phyloP scores from a whole-genome alignment of 2,888 invertebrate species.

The Agrochola lychnidis region DNA sequence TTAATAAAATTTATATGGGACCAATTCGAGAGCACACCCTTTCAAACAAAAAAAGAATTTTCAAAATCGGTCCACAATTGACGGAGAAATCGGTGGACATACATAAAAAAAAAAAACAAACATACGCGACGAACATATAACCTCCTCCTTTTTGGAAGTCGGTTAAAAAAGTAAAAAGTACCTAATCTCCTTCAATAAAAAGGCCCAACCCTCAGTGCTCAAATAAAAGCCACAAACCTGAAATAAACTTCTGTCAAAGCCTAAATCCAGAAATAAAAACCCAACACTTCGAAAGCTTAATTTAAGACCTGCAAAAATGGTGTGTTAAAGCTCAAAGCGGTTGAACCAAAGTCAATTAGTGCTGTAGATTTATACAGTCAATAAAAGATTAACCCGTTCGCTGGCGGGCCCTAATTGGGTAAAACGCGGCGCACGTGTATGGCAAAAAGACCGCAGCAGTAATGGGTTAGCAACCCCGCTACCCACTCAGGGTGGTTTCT shows the following conservation, averaged over 20 bases:
- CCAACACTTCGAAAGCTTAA: constrained; percentile 51
- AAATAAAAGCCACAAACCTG: constrained; percentile 8
- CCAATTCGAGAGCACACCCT: too few relatives aligned
- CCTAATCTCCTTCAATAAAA: neutral
- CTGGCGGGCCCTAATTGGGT: constrained; percentile 71
- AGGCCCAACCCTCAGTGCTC: neutral
- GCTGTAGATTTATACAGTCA: constrained; percentile 69
- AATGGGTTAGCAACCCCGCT: constrained; percentile 20
- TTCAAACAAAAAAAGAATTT: too few relatives aligned
- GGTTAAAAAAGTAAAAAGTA: too few relatives aligned
- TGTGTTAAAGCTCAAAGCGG: constrained; percentile 68
- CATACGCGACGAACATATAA: too few relatives aligned
- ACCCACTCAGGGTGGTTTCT: constrained; percentile 22
- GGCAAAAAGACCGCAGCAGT: constrained; percentile 54
- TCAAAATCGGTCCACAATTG: too few relatives aligned
- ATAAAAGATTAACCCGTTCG: constrained; percentile 75
- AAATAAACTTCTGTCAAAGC: constrained; percentile 18
- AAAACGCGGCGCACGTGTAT: constrained; percentile 62
- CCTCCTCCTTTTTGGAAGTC: too few relatives aligned
- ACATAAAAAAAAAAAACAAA: too few relatives aligned
- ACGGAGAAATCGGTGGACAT: too few relatives aligned
- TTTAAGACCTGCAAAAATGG: constrained; percentile 62
- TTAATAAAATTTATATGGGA: too few relatives aligned
- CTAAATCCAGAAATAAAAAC: constrained; percentile 19
- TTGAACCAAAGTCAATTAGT: constrained; percentile 67